A percentile compares a stretch with the other conserved stretches of the same genome.
These are phyloP conservation scores for Drosophila prolongata DNA, from an alignment of 2,888 invertebrate genomes.

Conservation along the genomic window DNA sequence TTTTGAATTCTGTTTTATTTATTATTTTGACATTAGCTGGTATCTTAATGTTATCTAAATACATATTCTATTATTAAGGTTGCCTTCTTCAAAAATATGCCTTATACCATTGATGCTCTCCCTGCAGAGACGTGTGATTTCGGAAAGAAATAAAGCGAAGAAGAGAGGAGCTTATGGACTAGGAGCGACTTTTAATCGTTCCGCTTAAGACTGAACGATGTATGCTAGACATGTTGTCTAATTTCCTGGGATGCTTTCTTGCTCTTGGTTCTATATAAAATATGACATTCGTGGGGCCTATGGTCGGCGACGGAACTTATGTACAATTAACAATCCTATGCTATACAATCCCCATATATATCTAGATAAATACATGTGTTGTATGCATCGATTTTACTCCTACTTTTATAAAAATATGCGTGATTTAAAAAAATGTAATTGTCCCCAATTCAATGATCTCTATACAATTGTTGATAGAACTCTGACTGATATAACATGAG, in stretches of 20 bases:
- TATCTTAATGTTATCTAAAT: slow-evolving; percentile 60
- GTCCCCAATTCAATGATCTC: slow-evolving; percentile 27
- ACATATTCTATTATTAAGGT: slow-evolving; percentile 48
- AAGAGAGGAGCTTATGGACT: slow-evolving; percentile 49
- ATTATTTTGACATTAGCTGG: slow-evolving; percentile 57
- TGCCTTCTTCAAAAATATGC: slow-evolving; percentile 51
- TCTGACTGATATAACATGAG: slow-evolving; percentile 73
- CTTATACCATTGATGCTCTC: slow-evolving; percentile 17
- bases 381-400: slow-evolving; percentile 6
- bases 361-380: slow-evolving; percentile 12
- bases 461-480: slow-evolving; percentile 55
- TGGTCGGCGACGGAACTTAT: slow-evolving; percentile 18
- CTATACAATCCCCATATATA: slow-evolving; percentile 22
- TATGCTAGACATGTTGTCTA: slow-evolving; percentile 21
- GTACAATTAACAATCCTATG: slow-evolving; percentile 49
- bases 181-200: slow-evolving; percentile 39
- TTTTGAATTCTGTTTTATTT: slow-evolving; percentile 74
- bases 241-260: slow-evolving; percentile 16
- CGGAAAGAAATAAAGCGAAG: slow-evolving; percentile 15
- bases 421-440: slow-evolving; percentile 16
- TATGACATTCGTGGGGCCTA: slow-evolving; percentile 11
- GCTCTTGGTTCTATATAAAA: slow-evolving; percentile 7
- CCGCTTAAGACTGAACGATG: slow-evolving; percentile 7
- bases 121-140: slow-evolving; percentile 22
- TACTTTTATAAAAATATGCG: slow-evolving; percentile 28